Base-by-base conservation (phyloP, 2,888 invertebrate species). In the Hylaea fasciaria region DNA sequence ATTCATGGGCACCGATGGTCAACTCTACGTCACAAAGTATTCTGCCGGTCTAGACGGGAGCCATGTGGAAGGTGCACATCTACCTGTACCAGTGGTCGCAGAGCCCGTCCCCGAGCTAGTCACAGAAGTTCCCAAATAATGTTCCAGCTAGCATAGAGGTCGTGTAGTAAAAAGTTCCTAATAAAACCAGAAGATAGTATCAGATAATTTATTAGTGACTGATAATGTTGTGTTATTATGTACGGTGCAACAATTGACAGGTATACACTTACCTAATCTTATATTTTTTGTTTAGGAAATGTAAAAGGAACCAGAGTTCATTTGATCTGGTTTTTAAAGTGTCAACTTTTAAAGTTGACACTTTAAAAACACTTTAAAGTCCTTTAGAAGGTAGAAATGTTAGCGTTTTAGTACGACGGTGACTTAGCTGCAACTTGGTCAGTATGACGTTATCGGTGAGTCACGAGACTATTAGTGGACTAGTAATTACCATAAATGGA, bases 21-120 rank as follows among this genome's bases (percentile, higher is more conserved):
- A 83, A 67, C 78, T 73, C n/a, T 85, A 86, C 70, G 67, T 82
- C 45, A 84, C 84, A 1, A 84, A 82, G 62, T 87, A 85, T 69
- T 73, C 71, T 12, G 82, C 87, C 0, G 86, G 84, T 1, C 67
- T 80, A 7, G 76, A 86, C 39, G 87, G 88, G 4, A 66, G 64
- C 40, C 78, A 78, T 22, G 75, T 78, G 9, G 79, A 82, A 59
- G 82, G 80, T 16, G 62, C 70, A 22, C 85, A 87, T 65, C 57
- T 86, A 39, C 76, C 76, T 51, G 70, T 70, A 0, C 70, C 80
- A 11, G 72, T 73, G 12, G 69, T 71, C 0, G 62, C 76, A 16
- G 59, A 72, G 65, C 65, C 72, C 28, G 57, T 9, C 32, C 32
- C 32, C 9, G 28, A n/a, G 4, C 10, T 43, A n/a, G 17, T 13